phyloP scores from a whole-genome alignment of 2,797 vertebrate species.

The Poecilia wingei region DNA sequence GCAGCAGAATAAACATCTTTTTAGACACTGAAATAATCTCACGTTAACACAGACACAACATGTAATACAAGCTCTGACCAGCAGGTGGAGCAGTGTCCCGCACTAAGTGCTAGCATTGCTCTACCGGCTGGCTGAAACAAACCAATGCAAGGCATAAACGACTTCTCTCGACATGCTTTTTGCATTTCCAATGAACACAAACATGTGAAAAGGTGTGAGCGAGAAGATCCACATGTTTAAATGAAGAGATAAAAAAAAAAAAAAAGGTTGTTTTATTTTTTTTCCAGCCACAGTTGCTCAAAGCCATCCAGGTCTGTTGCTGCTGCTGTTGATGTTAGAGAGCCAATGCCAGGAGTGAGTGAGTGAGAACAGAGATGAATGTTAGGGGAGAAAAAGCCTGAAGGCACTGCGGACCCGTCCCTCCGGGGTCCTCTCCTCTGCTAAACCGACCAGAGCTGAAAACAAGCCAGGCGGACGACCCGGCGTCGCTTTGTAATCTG shows the following conservation, averaged over 20 bases:
- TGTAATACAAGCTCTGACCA: constrained; percentile 54
- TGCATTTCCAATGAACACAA: constrained; percentile 9
- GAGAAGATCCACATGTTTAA: constrained; percentile 24
- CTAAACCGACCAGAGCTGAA: constrained; percentile 4
- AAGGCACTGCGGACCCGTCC: constrained; percentile 62
- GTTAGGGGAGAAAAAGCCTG: constrained; percentile 32
- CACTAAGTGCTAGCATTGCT: constrained; percentile 19
- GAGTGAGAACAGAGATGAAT: constrained; percentile 57
- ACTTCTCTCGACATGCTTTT: not conserved
- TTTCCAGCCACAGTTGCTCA: constrained; percentile 70
- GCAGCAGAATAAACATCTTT: not conserved
- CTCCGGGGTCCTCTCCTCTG: constrained; percentile 58
- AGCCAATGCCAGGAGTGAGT: constrained; percentile 65
- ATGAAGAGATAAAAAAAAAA: constrained; percentile 13
- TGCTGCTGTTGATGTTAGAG: constrained; percentile 60
- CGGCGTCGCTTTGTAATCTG: not conserved
- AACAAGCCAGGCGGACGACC: not conserved
- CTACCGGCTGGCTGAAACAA: constrained; percentile 53
- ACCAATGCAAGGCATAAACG: constrained; percentile 5
- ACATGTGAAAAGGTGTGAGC: constrained; percentile 2
- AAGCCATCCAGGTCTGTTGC: constrained; percentile 74
- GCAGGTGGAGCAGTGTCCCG: constrained; percentile 66
- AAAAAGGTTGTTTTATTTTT: constrained; percentile 15
- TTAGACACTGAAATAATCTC: not conserved
- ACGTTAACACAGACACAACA: constrained; percentile 1